These are phyloP conservation scores for Orthonevra nobilis DNA, from an alignment of 2,888 invertebrate genomes.

Conservation along the genomic window DNA sequence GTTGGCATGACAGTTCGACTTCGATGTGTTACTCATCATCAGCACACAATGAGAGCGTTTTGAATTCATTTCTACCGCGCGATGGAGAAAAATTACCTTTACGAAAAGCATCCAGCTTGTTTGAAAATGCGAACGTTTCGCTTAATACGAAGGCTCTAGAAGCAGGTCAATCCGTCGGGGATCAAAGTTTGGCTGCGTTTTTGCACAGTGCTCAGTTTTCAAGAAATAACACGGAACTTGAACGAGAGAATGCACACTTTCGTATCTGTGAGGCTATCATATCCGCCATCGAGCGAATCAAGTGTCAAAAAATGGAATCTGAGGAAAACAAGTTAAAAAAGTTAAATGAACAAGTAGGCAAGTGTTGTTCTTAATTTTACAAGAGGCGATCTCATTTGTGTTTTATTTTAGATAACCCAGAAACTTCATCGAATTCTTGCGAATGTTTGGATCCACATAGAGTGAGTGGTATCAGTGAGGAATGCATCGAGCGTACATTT, in stretches of 20 bases:
- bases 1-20: constrained; percentile 72
- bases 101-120: constrained; percentile 74
- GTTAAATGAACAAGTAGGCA: background rate
- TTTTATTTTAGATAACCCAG: constrained; percentile 16
- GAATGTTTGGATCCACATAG: constrained; percentile 8
- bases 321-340: too few species aligned
- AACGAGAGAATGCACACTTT: constrained; percentile 93
- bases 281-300: constrained; percentile 88
- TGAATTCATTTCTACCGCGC: constrained; percentile 76
- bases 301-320: constrained; percentile 81
- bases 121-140: constrained; percentile 75
- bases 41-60: constrained; percentile 71
- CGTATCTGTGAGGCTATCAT: constrained; percentile 91
- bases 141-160: constrained; percentile 62
- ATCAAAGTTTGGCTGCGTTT: constrained; percentile 87
- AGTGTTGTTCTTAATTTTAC: too few species aligned
- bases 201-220: constrained; percentile 87
- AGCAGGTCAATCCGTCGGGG: constrained; percentile 76
- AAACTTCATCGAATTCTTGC: constrained; percentile 43
- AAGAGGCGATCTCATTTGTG: background rate
- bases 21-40: constrained; percentile 65
- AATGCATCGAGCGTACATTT: background rate
- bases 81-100: constrained; percentile 77
- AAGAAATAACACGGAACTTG: constrained; percentile 87
- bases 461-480: background rate